Evolutionary conservation across 2,888 invertebrate species (phyloP).

Genomic region (Coremacera marginata): DNA sequence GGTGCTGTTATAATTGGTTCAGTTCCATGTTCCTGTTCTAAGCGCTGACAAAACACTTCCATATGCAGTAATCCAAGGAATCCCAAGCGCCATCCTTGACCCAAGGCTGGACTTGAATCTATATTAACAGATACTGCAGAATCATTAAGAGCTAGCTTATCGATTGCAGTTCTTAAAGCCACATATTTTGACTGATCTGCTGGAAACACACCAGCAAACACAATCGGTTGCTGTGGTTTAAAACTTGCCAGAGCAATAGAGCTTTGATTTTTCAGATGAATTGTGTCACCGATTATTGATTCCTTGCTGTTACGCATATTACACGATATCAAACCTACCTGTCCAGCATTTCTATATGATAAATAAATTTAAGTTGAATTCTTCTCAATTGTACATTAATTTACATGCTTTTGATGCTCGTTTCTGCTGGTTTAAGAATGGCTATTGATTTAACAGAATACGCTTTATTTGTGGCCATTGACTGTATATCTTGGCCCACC

Average conservation of each 20-base stretch:
- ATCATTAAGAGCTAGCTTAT: conserved; percentile 94
- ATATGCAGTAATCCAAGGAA: conserved; percentile 88
- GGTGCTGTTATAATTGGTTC: conserved; percentile 87
- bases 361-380: neutral
- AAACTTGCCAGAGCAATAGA: conserved; percentile 74
- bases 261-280: conserved; percentile 72
- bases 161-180: conserved; percentile 83
- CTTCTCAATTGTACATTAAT: conserved; percentile 50
- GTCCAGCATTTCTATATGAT: conserved; percentile 79
- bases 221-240: conserved; percentile 81
- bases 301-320: conserved; percentile 83
- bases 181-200: conserved; percentile 88
- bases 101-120: conserved; percentile 89
- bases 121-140: conserved; percentile 85
- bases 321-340: conserved; percentile 90
- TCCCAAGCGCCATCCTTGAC: conserved; percentile 90
- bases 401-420: conserved; percentile 75
- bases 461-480: conserved; percentile 77
- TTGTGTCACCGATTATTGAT: conserved; percentile 83
- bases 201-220: conserved; percentile 89
- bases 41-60: conserved; percentile 88
- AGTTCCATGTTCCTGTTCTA: conserved; percentile 86
- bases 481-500: conserved; percentile 82
- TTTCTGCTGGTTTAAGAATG: conserved; percentile 83
- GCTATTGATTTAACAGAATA: conserved; percentile 86